These are phyloP conservation scores for Phocides pigmalion DNA, from an alignment of 1,140 invertebrate genomes.

Conservation along the genomic window DNA sequence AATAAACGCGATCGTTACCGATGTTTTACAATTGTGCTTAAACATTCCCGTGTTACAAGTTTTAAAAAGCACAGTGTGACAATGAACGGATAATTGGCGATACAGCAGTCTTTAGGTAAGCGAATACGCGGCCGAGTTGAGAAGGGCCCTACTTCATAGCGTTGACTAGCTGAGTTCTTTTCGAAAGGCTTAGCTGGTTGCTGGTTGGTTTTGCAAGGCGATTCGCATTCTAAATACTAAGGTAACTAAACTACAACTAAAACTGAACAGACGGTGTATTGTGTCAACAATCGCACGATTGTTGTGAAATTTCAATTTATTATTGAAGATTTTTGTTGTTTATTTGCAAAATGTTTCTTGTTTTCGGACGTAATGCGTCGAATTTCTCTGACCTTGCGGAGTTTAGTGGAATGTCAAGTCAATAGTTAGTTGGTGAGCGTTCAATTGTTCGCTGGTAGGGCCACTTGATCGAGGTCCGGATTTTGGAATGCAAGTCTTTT, in stretches of 20 bases:
- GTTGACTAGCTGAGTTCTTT: slow-evolving; percentile 51
- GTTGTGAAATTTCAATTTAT: slow-evolving; percentile 47
- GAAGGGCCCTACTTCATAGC: slow-evolving; percentile 48
- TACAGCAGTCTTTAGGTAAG: slow-evolving; percentile 53
- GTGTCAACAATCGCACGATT: slow-evolving; percentile 47
- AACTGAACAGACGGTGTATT: slow-evolving; percentile 8
- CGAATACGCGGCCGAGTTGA: slow-evolving; percentile 44
- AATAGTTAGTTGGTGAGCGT: slow-evolving; percentile 52
- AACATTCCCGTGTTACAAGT: slow-evolving; percentile 59
- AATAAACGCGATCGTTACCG: slow-evolving; percentile 55
- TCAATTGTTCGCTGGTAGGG: slow-evolving; percentile 34
- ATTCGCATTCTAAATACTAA: slow-evolving; percentile 52
- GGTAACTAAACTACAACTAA: slow-evolving; percentile 8
- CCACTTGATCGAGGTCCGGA: slow-evolving; percentile 46
- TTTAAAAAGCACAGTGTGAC: slow-evolving; percentile 49
- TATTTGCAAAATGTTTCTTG: slow-evolving; percentile 28
- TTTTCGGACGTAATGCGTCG: slow-evolving; percentile 11
- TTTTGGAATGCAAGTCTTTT: slow-evolving; percentile 27
- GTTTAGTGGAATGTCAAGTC: slow-evolving; percentile 46
- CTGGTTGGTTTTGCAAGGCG: slow-evolving; percentile 57
- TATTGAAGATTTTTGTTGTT: slow-evolving; percentile 35
- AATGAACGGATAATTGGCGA: slow-evolving; percentile 54
- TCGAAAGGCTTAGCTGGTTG: slow-evolving; percentile 55
- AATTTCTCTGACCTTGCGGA: slow-evolving; percentile 52
- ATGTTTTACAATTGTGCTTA: slow-evolving; percentile 59